These are phyloP conservation scores for Macrosoma leucophasiata DNA, from an alignment of 2,888 invertebrate genomes.

Conservation along the genomic window DNA sequence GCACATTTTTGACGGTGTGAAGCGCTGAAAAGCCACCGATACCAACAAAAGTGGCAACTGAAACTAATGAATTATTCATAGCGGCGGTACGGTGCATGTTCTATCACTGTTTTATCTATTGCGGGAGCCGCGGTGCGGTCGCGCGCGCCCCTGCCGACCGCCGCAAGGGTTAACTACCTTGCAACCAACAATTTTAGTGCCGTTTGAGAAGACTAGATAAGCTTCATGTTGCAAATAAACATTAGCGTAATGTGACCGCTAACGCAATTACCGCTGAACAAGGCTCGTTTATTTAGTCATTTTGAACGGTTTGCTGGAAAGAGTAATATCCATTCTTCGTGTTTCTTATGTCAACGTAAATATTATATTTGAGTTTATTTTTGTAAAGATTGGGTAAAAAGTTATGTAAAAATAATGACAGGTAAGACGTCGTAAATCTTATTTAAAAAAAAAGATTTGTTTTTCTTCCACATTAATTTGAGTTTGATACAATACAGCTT, in stretches of 20 bases:
- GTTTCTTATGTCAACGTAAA: too few relatives aligned
- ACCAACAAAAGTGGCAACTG: constrained; percentile 75
- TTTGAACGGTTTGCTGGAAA: constrained; percentile 24
- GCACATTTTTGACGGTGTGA: constrained; percentile 71
- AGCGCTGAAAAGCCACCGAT: constrained; percentile 74
- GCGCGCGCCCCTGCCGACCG: constrained; percentile 38
- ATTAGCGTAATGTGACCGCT: constrained; percentile 59
- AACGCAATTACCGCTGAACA: constrained; percentile 53
- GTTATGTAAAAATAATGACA: too few relatives aligned
- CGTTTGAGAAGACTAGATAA: constrained; percentile 69
- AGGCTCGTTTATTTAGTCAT: constrained; percentile 34
- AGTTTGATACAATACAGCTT: too few relatives aligned
- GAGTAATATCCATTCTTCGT: too few relatives aligned
- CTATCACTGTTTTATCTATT: constrained; percentile 78
- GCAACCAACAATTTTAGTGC: constrained; percentile 65
- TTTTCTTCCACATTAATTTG: too few relatives aligned
- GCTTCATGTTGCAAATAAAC: constrained; percentile 63
- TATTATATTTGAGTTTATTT: too few relatives aligned
- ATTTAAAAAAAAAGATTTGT: too few relatives aligned
- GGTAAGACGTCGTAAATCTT: too few relatives aligned
- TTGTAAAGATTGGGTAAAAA: too few relatives aligned
- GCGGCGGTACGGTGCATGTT: constrained; percentile 74
- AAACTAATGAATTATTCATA: constrained; percentile 76
- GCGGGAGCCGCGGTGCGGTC: constrained; percentile 54
- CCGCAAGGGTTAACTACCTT: constrained; percentile 71